Conservation (phyloP, 2,888 invertebrate species). For the Mythimna albipuncta region DNA sequence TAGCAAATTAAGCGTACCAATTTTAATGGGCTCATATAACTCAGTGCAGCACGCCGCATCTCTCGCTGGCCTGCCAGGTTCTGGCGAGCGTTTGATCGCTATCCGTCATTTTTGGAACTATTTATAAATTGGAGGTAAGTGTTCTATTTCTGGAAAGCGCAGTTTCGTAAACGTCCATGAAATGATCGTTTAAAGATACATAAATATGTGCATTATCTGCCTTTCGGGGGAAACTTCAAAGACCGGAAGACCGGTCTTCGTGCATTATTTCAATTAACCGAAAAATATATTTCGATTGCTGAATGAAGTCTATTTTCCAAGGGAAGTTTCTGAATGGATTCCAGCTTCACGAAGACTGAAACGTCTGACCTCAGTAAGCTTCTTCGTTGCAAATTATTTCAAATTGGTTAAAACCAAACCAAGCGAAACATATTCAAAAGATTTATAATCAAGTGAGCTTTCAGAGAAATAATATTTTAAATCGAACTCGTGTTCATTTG, state of each 20-base stretch:
- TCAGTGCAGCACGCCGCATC: conserved; percentile 32
- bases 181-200: conserved; percentile 9
- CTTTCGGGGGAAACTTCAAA: background rate
- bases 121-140: conserved; percentile 61
- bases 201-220: background rate
- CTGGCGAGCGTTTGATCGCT: conserved; percentile 53
- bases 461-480: conserved; percentile 21
- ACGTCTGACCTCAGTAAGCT: background rate
- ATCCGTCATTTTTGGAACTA: conserved; percentile 62
- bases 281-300: background rate
- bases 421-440: conserved; percentile 17
- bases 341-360: background rate
- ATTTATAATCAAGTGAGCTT: conserved; percentile 15
- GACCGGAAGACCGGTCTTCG: background rate
- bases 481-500: conserved; percentile 5
- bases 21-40: conserved; percentile 45
- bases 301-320: background rate
- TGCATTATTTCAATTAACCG: conserved; percentile 5
- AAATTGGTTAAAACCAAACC: conserved; percentile 2
- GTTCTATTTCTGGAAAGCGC: conserved; percentile 57
- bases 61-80: conserved; percentile 51
- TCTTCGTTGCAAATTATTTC: conserved; percentile 5
- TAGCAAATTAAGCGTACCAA: conserved; percentile 36
- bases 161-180: conserved; percentile 38
- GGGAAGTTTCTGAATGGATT: conserved; percentile 11